Evolutionary conservation across 2,888 invertebrate species (phyloP), one percentile per base, ranked within the genome.

Genomic region (Cremastinae sp.): DNA sequence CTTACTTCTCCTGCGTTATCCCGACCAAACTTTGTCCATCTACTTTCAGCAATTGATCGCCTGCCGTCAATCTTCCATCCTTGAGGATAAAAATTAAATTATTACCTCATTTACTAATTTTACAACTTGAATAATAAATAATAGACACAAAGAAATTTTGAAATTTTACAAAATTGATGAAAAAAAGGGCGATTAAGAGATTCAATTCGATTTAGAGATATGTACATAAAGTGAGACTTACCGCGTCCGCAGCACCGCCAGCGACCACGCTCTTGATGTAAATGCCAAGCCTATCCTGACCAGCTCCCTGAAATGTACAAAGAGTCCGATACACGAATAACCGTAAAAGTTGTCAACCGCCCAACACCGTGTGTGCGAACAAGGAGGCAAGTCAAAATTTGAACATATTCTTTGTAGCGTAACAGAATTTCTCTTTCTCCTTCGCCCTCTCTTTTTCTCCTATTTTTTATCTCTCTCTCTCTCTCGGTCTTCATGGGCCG

Each of bases 221-320:
- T n/a, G n/a, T n/a, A n/a, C n/a, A n/a, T n/a, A n/a, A n/a, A n/a
- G n/a, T n/a, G 34, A 47, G 49, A 90, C 90, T 91, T 86, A 91
- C 92, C 71, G 95, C 94, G 88, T 96, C 96, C 1, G 97, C 97
- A 72, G 97, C 96, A 45, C 97, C 97, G 68, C 96, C 98, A 75
- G 97, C 95, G 43, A 99, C 98, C 28, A 99, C 98, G 16, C 98
- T 98, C 91, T 99, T 99, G 80, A 99, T 98, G 91, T 99, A 99
- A 89, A 99, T 99, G 53, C 99, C 99, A 77, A 97, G 92, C 83
- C 97, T 94, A 84, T 94, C 93, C 87, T 96, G 95, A 2, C 94
- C 94, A 59, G 94, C 93, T 20, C 95, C 95, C 93, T 94, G 87
- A 12, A 82, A 81, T 12, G 65, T 43, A 74, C 36, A 58, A 64